These are phyloP conservation scores for Belgica antarctica DNA, from an alignment of 2,888 invertebrate genomes.

Conservation along the genomic window DNA sequence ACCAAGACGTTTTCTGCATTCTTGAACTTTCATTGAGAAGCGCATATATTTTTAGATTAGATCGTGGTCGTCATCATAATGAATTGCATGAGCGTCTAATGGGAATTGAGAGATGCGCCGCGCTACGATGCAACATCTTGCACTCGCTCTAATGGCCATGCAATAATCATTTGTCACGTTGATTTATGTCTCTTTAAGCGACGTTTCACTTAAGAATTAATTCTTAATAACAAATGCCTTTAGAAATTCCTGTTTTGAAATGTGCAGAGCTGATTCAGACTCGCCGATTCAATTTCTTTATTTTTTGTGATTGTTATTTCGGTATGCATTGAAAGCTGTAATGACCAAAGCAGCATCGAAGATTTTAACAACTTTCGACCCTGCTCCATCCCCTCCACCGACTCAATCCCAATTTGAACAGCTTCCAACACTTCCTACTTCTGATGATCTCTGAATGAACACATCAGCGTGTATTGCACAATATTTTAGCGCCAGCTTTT, in stretches of 20 bases:
- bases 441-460: not conserved
- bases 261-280: too few species aligned
- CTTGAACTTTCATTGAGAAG: not conserved
- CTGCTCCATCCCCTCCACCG: too few species aligned
- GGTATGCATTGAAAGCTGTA: not conserved
- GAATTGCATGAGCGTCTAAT: not conserved
- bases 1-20: not conserved
- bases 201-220: too few species aligned
- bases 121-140: too few species aligned
- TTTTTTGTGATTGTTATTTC: not conserved
- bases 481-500: constrained; percentile 25
- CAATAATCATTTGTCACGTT: not conserved
- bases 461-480: not conserved
- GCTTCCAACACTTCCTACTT: constrained; percentile 1
- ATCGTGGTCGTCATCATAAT: not conserved
- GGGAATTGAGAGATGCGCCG: not conserved
- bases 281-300: too few species aligned
- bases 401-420: too few species aligned
- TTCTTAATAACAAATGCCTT: too few species aligned
- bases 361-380: not conserved
- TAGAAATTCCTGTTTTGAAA: too few species aligned
- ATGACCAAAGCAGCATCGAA: not conserved
- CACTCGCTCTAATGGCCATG: not conserved
- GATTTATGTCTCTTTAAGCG: not conserved
- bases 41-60: constrained; percentile 6